Evolutionary conservation across 1,140 invertebrate genomes (phyloP), one percentile per base, ranked within the genome.

Genomic region (Drosophila arizonae): DNA sequence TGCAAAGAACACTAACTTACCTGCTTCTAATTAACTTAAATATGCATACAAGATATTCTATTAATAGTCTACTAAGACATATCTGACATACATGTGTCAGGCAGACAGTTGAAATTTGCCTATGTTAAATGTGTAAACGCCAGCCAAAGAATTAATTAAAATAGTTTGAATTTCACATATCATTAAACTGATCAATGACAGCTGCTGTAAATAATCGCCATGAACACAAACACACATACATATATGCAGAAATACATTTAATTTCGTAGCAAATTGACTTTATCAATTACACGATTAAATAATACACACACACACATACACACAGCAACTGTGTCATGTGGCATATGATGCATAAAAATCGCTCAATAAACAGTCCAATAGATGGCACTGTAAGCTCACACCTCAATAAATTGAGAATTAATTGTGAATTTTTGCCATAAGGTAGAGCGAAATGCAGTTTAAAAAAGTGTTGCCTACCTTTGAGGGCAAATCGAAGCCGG

Each of bases 241-340:
- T 9, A 46, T 9, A 46, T 24, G 21, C 11, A 46, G 4, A n/a
- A 45, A 30, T 36, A 61, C 77, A 72, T 76, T 76, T 79, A 68
- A 84, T 73, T 70, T 70, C 67, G 43, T 45, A 30, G 61, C 72
- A 73, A 61, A 77, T 77, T 77, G 52, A 58, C 57, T 66, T 72
- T 84, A 72, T 77, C 68, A 85, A 73, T 80, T 80, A 50, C 72
- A 55, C 46, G 48, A 85, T 85, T 69, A 68, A 72, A 70, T 73
- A 70, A 82, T 36, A 36, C 8, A 9, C 33, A 9, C 33, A 36
- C 68, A 67, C 48, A 68, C 17, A 17, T 17, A 6, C 30, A 33
- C 30, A 5, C 68, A 67, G 6, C 30, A 6, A 69, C 46, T 17
- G 50, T 73, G 33, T 54, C 52, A 68, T 39, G 9, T 6, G 17